Percentiles rank a stretch among this genome's conserved stretches.
Evolutionary conservation across 2,888 invertebrate genomes (phyloP).

Genomic region (Heteropelma amictum): DNA sequence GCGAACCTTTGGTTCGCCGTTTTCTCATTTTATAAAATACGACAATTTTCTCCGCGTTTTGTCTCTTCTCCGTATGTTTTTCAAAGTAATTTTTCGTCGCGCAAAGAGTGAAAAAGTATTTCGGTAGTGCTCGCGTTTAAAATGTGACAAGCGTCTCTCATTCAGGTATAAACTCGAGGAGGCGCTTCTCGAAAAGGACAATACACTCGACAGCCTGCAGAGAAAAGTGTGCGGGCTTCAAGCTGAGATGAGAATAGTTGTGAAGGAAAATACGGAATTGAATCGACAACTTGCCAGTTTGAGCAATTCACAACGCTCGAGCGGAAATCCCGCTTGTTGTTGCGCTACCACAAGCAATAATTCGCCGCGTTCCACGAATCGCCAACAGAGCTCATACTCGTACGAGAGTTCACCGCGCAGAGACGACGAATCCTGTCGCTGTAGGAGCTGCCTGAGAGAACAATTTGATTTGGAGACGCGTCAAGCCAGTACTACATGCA

Average conservation of each 20-base stretch:
- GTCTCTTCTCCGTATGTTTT: conserved; percentile 3
- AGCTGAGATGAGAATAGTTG: conserved; percentile 82
- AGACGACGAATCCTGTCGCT: conserved; percentile 62
- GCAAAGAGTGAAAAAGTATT: neutral
- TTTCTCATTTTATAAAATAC: neutral
- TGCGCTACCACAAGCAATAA: conserved; percentile 58
- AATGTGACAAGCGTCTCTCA: neutral
- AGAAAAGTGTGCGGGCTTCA: conserved; percentile 82
- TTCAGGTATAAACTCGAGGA: conserved; percentile 83
- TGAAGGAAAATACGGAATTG: conserved; percentile 82
- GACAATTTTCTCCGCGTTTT: neutral
- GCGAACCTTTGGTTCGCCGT: conserved; percentile 31
- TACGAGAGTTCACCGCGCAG: conserved; percentile 48
- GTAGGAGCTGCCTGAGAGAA: conserved; percentile 58
- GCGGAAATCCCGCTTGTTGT: conserved; percentile 60
- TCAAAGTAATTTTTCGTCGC: neutral
- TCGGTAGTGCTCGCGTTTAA: neutral
- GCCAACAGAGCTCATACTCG: conserved; percentile 50
- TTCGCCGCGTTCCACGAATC: conserved; percentile 50
- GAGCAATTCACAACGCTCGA: conserved; percentile 59
- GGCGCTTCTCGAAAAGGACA: conserved; percentile 83
- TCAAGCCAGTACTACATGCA: conserved; percentile 52
- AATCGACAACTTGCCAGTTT: conserved; percentile 79
- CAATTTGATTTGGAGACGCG: conserved; percentile 54
- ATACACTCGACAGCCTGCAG: conserved; percentile 82